phyloP scores from a whole-genome alignment of 1,140 invertebrate genomes.

The Papilio helenus region DNA sequence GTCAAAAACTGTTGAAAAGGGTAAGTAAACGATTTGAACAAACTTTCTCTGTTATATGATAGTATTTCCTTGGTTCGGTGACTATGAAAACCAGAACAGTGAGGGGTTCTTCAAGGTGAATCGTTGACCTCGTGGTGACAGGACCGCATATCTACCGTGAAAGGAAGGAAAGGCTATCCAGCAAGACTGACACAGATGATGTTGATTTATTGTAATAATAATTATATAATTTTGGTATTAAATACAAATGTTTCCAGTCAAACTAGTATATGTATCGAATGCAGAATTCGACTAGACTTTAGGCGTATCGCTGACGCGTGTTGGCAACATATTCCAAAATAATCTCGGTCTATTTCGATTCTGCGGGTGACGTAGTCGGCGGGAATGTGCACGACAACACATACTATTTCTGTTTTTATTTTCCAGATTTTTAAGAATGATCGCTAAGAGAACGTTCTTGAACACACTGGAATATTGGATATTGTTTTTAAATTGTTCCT shows the following conservation, averaged over 20 bases:
- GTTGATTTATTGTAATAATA: neutral
- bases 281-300: conserved; percentile 34
- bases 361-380: conserved; percentile 54
- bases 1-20: no score
- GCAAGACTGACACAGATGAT: neutral
- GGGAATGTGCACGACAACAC: conserved; percentile 64
- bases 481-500: neutral
- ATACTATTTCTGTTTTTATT: conserved; percentile 59
- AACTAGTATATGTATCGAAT: conserved; percentile 13
- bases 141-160: no score
- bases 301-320: conserved; percentile 58
- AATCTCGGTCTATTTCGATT: conserved; percentile 66
- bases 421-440: conserved; percentile 45
- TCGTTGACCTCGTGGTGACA: no score
- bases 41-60: no score
- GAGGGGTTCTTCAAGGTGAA: no score
- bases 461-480: conserved; percentile 29
- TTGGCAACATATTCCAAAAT: conserved; percentile 73
- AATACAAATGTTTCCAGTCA: neutral
- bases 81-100: no score
- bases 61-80: no score
- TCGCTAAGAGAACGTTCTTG: conserved; percentile 37
- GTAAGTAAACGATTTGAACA: no score
- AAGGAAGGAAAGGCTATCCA: no score
- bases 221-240: neutral